Evolutionary conservation across 2,797 vertebrate genomes (phyloP), one percentile per base, ranked within the genome.

Genomic region (Neosilurus mollespiculum): DNA sequence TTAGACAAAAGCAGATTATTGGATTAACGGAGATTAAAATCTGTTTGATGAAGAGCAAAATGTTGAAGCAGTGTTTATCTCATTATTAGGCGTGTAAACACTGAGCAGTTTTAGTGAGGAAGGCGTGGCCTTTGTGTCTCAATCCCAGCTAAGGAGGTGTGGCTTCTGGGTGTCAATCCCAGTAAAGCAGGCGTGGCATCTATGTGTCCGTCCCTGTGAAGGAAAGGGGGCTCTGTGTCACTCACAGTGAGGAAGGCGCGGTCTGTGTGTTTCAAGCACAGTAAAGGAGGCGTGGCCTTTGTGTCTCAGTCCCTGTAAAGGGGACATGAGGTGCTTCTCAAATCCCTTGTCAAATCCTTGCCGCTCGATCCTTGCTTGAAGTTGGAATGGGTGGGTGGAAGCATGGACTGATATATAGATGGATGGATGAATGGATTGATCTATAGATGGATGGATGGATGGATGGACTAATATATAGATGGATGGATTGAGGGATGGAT

Each of bases 1-100:
- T 34, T 75, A 56, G 58, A 75, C 73, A 59, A 16, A 59, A 49
- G 59, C 20, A 62, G 56, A 77, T 77, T 78, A 49, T 62, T 24
- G 58, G 37, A 78, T 62, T 24, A 24, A 16, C 70, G 24, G 4
- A 34, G 37, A 62, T 62, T 9, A 8, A 49, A 62, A 37, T 59
- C 53, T 76, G 53, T 76, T 34, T 76, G 30, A 75, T 75, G 24
- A 73, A 54, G 51, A 59, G 26, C 54, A 59, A 22, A 11, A 59
- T 76, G 72, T 58, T 73, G 20, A 34, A 58, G 3, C 54, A 20
- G 26, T 58, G 24, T 75, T 75, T 34, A 75, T 34, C 72, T 75
- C 53, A 30, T 30, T 9, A 56, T 11, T 20, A 30, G 4, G 20
- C n/a, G 49, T 30, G 14, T 53, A 54, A 54, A 73, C 51, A 54